Base-by-base conservation (phyloP, 1,140 invertebrate genomes). In the Drosophila punjabiensis region DNA sequence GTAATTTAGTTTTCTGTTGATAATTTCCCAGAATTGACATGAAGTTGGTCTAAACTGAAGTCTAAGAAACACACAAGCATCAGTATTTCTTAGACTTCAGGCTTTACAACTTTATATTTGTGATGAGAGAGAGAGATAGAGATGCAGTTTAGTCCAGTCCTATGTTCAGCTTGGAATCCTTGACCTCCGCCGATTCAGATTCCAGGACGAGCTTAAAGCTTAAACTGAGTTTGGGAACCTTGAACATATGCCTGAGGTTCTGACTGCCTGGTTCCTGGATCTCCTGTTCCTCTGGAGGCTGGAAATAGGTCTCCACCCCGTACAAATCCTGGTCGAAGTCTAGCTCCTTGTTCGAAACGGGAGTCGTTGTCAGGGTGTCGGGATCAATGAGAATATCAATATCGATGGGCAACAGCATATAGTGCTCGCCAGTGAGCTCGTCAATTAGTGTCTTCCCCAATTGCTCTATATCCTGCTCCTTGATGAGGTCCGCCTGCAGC, bases 341-440 rank as follows among this genome's bases (percentile, higher is more conserved):
- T 24, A 3, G 9, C 6, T 67, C 13, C 16, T 24, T 39, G 6
- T 28, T 18, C 18, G 7, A 0, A 4, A 11, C 32, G 1, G 37
- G 37, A 28, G 47, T 8, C 0, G n/a, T 8, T 0, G n/a, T 20
- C 14, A 74, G 8, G 13, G 13, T 9, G 0, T 37, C 8, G 11
- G 55, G 43, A 14, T 77, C 24, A 20, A 87, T 18, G 6, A 87
- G 35, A 11, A 80, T 13, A 18, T 88, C 62, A 1, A 87, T 9
- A 13, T 80, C 76, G 0, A 87, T 28, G 6, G 83, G 83, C 47
- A 88, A 6, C 1, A 88, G 11, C 61, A 88, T 87, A 28, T 65
- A 83, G 0, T 48, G 10, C 20, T 88, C 76, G n/a, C 84, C 84
- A 1, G 80, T 88, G 8, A 14, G 5, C 0, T n/a, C 32, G 20